Conservation (phyloP, 2,113 vertebrate species). For the Notothenia coriiceps region DNA sequence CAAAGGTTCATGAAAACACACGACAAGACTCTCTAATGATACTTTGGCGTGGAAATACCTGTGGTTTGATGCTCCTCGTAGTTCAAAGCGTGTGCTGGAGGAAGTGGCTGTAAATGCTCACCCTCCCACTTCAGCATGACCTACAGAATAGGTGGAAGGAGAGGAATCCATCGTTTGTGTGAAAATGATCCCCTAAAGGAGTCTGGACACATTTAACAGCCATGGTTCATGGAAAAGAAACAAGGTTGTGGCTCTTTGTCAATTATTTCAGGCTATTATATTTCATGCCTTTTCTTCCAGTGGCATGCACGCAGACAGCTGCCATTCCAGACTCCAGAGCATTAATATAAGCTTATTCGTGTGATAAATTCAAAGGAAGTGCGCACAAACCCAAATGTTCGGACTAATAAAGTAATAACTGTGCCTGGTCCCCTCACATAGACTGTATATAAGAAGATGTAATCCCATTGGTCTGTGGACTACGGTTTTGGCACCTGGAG, state of each 20-base stretch:
- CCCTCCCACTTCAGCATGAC: conserved; percentile 5
- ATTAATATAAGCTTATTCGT: conserved; percentile 15
- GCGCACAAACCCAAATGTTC: neutral
- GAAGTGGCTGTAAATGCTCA: conserved; percentile 41
- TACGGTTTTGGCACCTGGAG: no score
- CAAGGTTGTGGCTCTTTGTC: conserved; percentile 17
- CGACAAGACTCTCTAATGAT: conserved; percentile 27
- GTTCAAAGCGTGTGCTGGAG: conserved; percentile 27
- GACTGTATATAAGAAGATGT: no score
- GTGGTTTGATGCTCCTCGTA: conserved; percentile 32
- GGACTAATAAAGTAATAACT: neutral
- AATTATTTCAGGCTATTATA: neutral
- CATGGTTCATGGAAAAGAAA: conserved; percentile 7
- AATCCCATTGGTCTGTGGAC: no score
- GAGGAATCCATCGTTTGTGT: conserved; percentile 45
- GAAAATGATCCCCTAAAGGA: conserved; percentile 47
- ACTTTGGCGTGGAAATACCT: conserved; percentile 51
- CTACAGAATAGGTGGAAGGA: conserved; percentile 13
- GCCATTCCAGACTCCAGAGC: conserved; percentile 15
- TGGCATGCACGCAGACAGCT: conserved; percentile 17
- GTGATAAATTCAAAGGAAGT: conserved; percentile 15
- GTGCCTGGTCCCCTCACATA: neutral
- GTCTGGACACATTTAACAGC: conserved; percentile 21
- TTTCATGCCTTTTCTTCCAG: conserved; percentile 25
- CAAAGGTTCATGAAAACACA: conserved; percentile 41